Base-by-base conservation (phyloP, 2,888 invertebrate genomes). In the Andrena praecox region DNA sequence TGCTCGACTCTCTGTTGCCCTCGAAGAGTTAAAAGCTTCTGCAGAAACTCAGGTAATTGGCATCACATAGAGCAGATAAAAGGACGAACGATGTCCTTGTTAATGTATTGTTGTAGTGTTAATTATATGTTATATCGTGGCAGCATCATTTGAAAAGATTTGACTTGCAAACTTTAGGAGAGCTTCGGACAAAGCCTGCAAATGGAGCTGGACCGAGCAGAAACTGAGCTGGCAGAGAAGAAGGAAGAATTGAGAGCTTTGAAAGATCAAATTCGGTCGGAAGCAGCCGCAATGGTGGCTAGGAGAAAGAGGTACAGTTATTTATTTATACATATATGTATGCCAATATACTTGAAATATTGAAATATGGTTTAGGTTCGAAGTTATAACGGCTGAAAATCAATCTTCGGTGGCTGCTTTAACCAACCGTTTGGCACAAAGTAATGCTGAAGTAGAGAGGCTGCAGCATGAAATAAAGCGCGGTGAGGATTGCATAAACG, bases 151-250 rank as follows among this genome's bases (percentile, higher is more conserved):
- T 42, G 54, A 10, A 54, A 52, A 31, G 5, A 42, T 62, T 48
- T 42, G n/a, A 63, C 52, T 59, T 48, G 60, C 71, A 10, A 69
- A 77, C 78, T 79, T 50, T 78, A 92, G 93, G 93, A 92, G 70
- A 93, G 93, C 80, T 93, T 93, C 64, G 91, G 93, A 76, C 93
- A 93, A 76, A 93, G 93, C 82, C 88, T 94, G 20, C 94, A 94
- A 85, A 85, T 90, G 16, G 94, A 93, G 81, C 85, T 93, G 42
- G 93, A 94, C 80, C 90, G 91, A 4, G 92, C 92, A 0, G 94
- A 94, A 80, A 90, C 91, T 0, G 93, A 93, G 74, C 85, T 94
- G 6, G 91, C 90, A 12, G 93, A 92, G n/a, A 92, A 92, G 35
- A 94, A 91, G 68, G 91, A 91, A 68, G 93, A 93, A 76, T 69